Evolutionary conservation across 2,888 invertebrate genomes (phyloP).

Genomic region (Athetis lepigone): DNA sequence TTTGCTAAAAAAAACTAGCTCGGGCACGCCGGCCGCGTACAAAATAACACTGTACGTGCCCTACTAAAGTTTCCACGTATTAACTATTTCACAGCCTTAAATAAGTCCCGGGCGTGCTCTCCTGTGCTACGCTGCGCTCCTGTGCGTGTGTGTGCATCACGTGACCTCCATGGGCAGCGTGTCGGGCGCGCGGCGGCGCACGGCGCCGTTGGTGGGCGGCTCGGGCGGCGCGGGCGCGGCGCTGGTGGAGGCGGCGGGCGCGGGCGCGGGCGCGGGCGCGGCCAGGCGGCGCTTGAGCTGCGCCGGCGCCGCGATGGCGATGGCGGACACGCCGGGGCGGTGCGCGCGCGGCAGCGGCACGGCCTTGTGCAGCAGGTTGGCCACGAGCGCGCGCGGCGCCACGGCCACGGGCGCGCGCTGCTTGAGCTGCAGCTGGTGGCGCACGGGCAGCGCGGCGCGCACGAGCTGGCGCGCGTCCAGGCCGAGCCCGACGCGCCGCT

Average conservation of each 20-base stretch:
- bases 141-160: conserved; percentile 84
- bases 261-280: conserved; percentile 29
- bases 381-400: conserved; percentile 73
- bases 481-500: conserved; percentile 75
- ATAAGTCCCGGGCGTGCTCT: no score
- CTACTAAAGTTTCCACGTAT: conserved; percentile 64
- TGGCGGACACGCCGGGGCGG: conserved; percentile 45
- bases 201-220: conserved; percentile 37
- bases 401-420: conserved; percentile 77
- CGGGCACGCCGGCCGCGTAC: conserved; percentile 10
- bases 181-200: conserved; percentile 63
- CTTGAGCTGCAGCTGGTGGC: conserved; percentile 80
- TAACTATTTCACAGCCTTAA: conserved; percentile 87
- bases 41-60: neutral
- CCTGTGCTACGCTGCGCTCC: no score
- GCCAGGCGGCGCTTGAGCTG: conserved; percentile 33
- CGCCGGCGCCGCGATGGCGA: conserved; percentile 48
- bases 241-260: conserved; percentile 45
- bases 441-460: conserved; percentile 70
- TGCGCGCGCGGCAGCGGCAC: conserved; percentile 76
- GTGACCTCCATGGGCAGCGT: conserved; percentile 87
- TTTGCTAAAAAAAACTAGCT: conserved; percentile 60
- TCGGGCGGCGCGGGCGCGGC: conserved; percentile 57
- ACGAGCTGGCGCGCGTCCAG: conserved; percentile 80
- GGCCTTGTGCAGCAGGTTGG: conserved; percentile 78